phyloP scores from a whole-genome alignment of 2,888 invertebrate genomes.

The Andrena fulva region DNA sequence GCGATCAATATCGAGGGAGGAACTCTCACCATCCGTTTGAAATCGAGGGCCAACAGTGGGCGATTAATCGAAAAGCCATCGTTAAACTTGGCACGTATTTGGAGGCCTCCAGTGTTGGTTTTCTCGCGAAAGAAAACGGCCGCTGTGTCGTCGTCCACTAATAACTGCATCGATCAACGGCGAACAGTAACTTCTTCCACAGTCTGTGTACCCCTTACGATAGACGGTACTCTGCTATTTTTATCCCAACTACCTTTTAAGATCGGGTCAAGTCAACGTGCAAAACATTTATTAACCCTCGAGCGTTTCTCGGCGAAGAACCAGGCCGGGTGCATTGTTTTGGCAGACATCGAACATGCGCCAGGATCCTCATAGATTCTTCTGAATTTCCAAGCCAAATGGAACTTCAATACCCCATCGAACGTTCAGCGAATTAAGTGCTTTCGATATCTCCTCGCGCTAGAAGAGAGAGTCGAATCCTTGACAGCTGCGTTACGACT shows the following conservation, averaged over 20 bases:
- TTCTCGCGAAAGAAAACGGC: constrained; percentile 24
- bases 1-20: neutral
- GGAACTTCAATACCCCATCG: neutral
- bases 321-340: constrained; percentile 44
- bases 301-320: constrained; percentile 35
- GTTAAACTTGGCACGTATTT: constrained; percentile 25
- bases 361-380: neutral
- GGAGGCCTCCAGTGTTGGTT: constrained; percentile 30
- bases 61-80: constrained; percentile 14
- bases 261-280: constrained; percentile 71
- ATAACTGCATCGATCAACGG: constrained; percentile 65
- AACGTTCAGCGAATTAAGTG: neutral
- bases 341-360: constrained; percentile 11
- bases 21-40: neutral
- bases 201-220: constrained; percentile 62
- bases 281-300: constrained; percentile 72
- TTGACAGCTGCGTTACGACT: too few relatives aligned
- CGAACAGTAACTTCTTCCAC: constrained; percentile 62
- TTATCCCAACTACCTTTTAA: constrained; percentile 69
- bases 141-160: constrained; percentile 56
- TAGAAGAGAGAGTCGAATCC: too few relatives aligned
- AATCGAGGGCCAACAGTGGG: neutral
- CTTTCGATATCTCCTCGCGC: neutral
- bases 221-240: constrained; percentile 69
- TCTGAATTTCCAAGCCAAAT: neutral